These are phyloP conservation scores for Megamerina dolium DNA, from an alignment of 2,888 invertebrate species.

Conservation along the genomic window DNA sequence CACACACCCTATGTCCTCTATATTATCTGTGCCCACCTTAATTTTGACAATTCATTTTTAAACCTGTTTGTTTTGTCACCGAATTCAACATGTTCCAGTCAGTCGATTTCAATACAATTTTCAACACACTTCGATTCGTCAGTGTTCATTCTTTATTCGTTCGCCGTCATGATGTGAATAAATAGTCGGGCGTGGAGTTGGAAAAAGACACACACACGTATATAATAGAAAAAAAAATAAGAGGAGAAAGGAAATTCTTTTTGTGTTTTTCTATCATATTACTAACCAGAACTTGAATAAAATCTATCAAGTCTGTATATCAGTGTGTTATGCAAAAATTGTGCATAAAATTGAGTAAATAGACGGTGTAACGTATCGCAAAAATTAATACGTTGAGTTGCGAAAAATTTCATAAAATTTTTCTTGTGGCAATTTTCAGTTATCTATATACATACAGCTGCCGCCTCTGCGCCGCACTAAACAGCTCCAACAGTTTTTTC, in stretches of 20 bases:
- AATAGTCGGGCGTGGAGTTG: constrained; percentile 27
- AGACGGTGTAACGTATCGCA: too few species aligned
- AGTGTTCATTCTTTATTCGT: constrained; percentile 17
- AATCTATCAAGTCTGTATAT: constrained; percentile 26
- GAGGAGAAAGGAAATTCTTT: constrained; percentile 16
- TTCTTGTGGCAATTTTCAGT: constrained; percentile 23
- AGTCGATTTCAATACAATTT: too few species aligned
- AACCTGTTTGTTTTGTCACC: too few species aligned
- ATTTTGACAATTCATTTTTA: too few species aligned
- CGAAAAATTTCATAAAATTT: constrained; percentile 12
- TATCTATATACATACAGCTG: constrained; percentile 22
- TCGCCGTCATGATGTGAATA: constrained; percentile 13
- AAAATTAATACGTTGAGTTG: constrained; percentile 17
- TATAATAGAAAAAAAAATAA: too few species aligned
- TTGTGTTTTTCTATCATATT: constrained; percentile 11
- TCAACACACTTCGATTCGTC: too few species aligned
- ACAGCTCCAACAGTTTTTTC: constrained; percentile 4
- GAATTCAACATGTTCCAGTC: too few species aligned
- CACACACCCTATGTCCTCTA: too few species aligned
- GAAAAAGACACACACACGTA: too few species aligned
- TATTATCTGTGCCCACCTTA: too few species aligned
- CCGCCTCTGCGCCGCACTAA: constrained; percentile 11
- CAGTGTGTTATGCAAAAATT: constrained; percentile 22
- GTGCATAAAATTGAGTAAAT: neutral
- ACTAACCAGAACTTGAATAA: constrained; percentile 33